phyloP scores from a whole-genome alignment of 2,113 vertebrate species.

The Meleagris gallopavo region DNA sequence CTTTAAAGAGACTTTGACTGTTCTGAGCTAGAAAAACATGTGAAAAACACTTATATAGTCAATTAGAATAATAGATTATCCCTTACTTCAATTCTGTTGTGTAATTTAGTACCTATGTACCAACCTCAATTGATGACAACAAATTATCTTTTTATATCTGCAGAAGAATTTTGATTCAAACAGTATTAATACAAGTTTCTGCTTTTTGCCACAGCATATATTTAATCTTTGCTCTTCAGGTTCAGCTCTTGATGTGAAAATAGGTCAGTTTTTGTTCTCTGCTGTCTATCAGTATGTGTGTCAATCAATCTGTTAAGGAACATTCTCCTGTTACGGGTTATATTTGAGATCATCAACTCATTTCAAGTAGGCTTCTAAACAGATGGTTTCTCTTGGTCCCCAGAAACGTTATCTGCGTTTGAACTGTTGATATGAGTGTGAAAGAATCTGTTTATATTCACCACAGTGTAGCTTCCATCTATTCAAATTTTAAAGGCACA shows the following conservation, averaged over 20 bases:
- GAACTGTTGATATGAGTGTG: background rate
- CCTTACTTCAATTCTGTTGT: background rate
- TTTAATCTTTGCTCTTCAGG: slow-evolving; percentile 5
- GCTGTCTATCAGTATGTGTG: background rate
- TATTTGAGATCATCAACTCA: slow-evolving; percentile 48
- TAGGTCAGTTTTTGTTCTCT: slow-evolving; percentile 3
- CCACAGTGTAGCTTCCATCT: background rate
- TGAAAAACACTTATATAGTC: background rate
- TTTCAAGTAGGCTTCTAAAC: slow-evolving; percentile 48
- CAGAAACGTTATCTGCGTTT: slow-evolving; percentile 28
- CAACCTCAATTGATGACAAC: background rate
- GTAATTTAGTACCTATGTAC: background rate
- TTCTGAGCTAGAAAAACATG: background rate
- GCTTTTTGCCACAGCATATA: background rate
- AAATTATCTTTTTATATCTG: slow-evolving; percentile 3
- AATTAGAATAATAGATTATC: background rate
- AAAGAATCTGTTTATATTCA: slow-evolving; percentile 44
- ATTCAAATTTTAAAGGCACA: slow-evolving; percentile 41
- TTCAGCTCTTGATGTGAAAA: background rate
- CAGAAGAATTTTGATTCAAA: background rate
- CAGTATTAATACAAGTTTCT: background rate
- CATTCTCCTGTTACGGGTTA: background rate
- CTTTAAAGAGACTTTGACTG: background rate
- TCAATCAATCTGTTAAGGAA: slow-evolving; percentile 52
- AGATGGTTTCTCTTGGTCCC: slow-evolving; percentile 53